Base-by-base conservation (phyloP, 2,888 invertebrate genomes). In the Odontothrips loti region DNA sequence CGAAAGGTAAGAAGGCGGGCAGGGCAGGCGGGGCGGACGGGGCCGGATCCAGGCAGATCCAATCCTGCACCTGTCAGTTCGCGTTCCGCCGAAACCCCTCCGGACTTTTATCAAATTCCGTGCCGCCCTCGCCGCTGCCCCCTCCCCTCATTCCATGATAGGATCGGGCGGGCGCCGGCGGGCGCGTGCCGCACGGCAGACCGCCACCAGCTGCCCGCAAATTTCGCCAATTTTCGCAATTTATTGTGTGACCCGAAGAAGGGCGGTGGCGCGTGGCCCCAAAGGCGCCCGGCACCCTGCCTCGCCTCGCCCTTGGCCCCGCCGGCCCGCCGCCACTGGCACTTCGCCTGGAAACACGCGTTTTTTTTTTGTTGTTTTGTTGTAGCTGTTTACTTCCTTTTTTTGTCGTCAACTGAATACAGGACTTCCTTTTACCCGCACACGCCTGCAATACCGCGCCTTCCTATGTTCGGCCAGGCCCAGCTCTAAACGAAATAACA, bases 101-200 rank as follows among this genome's bases (percentile, higher is more conserved):
- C 58, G 58, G 15, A 58, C 58, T n/a, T 75, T 75, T 23, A 75
- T 75, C 68, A 75, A 75, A 75, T 75, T 75, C 68, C 68, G 68
- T 6, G 4, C 51, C 51, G 15, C 51, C 15, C 51, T 2, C 51
- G 51, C 51, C 51, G 15, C 12, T 10, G 51, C 51, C 10, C 51
- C 15, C 51, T 51, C 51, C 4, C 51, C 51, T 43, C 34, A 43
- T 43, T 43, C 34, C 34, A 6, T 43, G 34, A 43, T 43, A 6
- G 34, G 34, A 43, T 43, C 34, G 34, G 34, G 34, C 34, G 34
- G 34, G 34, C 48, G 51, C 51, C 51, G 20, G 20, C 58, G 20
- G 17, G 58, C 58, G 58, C 0, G 58, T 20, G 20, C 20, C 11
- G 58, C 58, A 58, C 15, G 15, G 58, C 58, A 15, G 1, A 51